Conservation (phyloP, 2,888 invertebrate species). For the Cataglyphis livida region DNA sequence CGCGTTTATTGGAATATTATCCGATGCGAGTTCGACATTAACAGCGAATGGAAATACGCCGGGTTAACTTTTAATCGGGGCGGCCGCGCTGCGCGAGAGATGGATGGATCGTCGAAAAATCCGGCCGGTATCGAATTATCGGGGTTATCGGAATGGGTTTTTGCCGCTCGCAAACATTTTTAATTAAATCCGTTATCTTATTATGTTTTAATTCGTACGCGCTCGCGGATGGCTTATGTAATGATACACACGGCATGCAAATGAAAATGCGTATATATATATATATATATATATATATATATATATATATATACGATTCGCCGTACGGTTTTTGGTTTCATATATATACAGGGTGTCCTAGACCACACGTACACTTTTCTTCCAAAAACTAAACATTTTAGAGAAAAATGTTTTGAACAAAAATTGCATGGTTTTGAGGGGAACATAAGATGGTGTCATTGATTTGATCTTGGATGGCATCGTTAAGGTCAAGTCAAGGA, state of each 20-base stretch:
- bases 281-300: too few species aligned
- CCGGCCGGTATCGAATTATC: conserved; percentile 66
- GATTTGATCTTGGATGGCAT: too few species aligned
- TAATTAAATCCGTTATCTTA: conserved; percentile 55
- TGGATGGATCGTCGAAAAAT: conserved; percentile 49
- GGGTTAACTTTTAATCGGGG: conserved; percentile 59
- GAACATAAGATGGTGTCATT: too few species aligned
- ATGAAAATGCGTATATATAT: conserved; percentile 39
- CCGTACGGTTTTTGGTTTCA: conserved; percentile 45
- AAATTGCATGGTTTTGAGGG: too few species aligned
- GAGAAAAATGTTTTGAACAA: too few species aligned
- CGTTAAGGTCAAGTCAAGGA: too few species aligned
- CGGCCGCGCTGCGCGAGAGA: conserved; percentile 34
- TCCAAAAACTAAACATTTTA: too few species aligned
- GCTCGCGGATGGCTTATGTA: conserved; percentile 44
- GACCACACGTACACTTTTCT: too few species aligned
- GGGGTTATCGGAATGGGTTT: conserved; percentile 71
- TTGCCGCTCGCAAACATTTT: conserved; percentile 54
- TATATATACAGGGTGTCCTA: background rate
- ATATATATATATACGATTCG: background rate
- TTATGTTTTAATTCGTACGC: conserved; percentile 55
- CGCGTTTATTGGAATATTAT: conserved; percentile 59
- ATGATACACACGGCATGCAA: conserved; percentile 52
- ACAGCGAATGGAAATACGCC: conserved; percentile 54
- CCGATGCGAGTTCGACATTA: conserved; percentile 55